Evolutionary conservation across 2,888 invertebrate genomes (phyloP), one percentile per base, ranked within the genome.

Genomic region (Sericinus montela): DNA sequence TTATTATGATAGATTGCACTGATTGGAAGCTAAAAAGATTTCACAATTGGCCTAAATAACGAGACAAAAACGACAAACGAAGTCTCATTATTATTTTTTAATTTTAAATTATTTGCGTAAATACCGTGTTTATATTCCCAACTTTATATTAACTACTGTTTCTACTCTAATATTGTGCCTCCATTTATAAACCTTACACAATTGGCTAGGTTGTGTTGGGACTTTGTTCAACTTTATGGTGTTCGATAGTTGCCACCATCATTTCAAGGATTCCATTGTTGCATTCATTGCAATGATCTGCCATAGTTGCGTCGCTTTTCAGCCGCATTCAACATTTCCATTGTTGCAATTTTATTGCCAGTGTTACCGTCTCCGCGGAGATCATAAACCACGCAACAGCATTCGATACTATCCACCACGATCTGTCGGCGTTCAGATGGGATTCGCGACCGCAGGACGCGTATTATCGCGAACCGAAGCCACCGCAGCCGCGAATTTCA

Each of bases 331-430:
- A 77, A 79, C 84, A 74, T 75, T 82, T 80, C 84, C 87, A 87
- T 88, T 88, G 87, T 88, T 87, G 82, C 75, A 64, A 78, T 83
- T 87, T 88, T 88, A 88, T 86, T 77, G 86, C 82, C 66, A 83
- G 86, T 87, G 83, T 86, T 85, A 84, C 82, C 75, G 85, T 82
- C 80, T 68, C 77, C 74, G 77, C 73, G 76, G 71, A 62, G 80
- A 67, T 84, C 86, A 80, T 88, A 88, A 88, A 88, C 69, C 72
- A 83, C 69, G 78, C 80, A 69, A 72, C 73, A 70, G 77, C 81
- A 66, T 75, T 79, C 82, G 86, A 83, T 83, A 83, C 81, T 75
- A 78, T 81, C 78, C 67, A 66, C 74, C 69, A 63, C 69, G 73
- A 78, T 76, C 69, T 64, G 65, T 67, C 63, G 69, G 62, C 63